phyloP scores from a whole-genome alignment of 2,797 vertebrate genomes.

The Catamblyrhynchus diadema region DNA sequence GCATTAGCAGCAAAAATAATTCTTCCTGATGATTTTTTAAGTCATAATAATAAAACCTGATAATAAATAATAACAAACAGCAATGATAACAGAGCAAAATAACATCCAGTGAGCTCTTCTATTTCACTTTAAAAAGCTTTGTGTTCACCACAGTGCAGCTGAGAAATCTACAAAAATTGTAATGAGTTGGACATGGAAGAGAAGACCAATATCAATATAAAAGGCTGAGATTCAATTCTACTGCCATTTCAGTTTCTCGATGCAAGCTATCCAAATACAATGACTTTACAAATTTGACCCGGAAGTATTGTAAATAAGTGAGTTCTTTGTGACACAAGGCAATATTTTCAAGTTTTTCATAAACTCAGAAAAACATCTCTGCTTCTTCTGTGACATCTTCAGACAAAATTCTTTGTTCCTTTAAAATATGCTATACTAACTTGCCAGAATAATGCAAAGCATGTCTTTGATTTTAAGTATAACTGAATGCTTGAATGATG shows the following conservation, averaged over 20 bases:
- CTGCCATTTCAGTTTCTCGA: neutral
- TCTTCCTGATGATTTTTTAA: neutral
- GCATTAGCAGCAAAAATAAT: neutral
- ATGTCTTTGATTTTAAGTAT: neutral
- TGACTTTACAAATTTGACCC: neutral
- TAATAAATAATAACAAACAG: neutral
- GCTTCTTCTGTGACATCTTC: neutral
- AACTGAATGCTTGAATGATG: neutral
- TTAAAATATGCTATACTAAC: neutral
- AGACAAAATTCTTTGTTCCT: neutral
- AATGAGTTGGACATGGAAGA: rapidly evolving
- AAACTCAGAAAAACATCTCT: neutral
- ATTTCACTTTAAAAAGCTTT: neutral
- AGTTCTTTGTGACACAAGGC: neutral
- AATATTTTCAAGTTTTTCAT: neutral
- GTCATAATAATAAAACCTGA: neutral
- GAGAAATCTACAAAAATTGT: neutral
- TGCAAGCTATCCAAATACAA: neutral
- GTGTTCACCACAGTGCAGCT: neutral
- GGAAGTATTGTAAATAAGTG: neutral
- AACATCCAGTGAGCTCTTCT: neutral
- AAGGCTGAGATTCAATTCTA: neutral
- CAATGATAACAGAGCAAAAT: neutral
- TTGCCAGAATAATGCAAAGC: neutral
- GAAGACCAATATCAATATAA: neutral